Evolutionary conservation across 2,888 invertebrate species (phyloP).

Genomic region (Latrodectus elegans): DNA sequence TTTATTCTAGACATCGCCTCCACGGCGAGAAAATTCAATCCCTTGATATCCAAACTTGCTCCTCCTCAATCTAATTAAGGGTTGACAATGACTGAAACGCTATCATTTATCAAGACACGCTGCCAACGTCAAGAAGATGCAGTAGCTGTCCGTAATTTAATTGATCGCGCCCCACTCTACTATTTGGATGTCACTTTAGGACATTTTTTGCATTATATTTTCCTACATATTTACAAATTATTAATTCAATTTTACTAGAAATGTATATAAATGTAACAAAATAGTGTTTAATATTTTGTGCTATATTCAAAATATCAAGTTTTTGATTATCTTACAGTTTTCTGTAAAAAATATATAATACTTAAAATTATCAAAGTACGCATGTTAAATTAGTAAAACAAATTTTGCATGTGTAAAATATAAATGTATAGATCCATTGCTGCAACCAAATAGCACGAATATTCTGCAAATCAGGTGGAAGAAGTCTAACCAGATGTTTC

Average conservation of each 20-base stretch:
- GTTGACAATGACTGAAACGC: conserved; percentile 33
- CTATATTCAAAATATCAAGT: too few relatives aligned
- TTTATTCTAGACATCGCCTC: conserved; percentile 17
- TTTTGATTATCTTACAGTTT: too few relatives aligned
- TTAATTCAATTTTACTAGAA: background rate
- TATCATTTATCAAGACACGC: conserved; percentile 22
- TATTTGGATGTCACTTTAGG: background rate
- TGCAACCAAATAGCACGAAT: too few relatives aligned
- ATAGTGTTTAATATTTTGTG: background rate
- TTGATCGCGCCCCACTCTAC: conserved; percentile 4
- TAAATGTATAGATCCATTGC: too few relatives aligned
- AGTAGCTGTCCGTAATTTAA: conserved; percentile 13
- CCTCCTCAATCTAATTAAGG: conserved; percentile 35
- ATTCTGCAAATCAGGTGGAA: too few relatives aligned
- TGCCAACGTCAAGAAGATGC: background rate
- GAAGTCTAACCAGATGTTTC: too few relatives aligned
- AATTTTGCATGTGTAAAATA: too few relatives aligned
- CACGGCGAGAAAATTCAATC: conserved; percentile 19
- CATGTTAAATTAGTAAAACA: too few relatives aligned
- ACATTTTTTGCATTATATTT: background rate
- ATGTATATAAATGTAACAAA: background rate
- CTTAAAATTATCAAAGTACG: too few relatives aligned
- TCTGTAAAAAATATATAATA: too few relatives aligned
- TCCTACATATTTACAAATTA: background rate
- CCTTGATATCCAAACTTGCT: conserved; percentile 11